Evolutionary conservation across 2,113 vertebrate species (phyloP), one percentile per base, ranked within the genome.

Genomic region (Bubo blakistoni): DNA sequence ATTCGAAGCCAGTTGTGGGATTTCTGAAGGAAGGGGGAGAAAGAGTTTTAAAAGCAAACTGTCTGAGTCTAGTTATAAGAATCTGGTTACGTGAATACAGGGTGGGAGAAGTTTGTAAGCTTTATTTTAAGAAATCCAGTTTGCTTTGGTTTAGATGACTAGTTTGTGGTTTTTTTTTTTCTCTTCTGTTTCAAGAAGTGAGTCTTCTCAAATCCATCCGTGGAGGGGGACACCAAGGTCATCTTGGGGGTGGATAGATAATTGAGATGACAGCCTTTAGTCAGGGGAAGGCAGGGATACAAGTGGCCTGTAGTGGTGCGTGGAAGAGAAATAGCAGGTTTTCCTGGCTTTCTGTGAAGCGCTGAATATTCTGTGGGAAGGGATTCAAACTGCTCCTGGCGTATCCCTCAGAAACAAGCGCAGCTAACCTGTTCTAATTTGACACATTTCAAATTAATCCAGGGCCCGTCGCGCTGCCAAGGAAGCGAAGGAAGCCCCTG

Each of bases 401-500:
- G 11, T 10, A 2, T 32, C 19, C 46, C 61, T 70, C 7, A 34
- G 46, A 22, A 63, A 11, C 14, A 32, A 69, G 25, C 11, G 11
- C 17, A 17, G 10, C 16, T 47, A 17, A 52, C 29, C 20, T n/a
- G 27, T 20, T 11, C 4, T 12, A 38, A 42, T 15, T 2, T 24
- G 36, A 5, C 73, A 12, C 4, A 0, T 76, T 55, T 36, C 74
- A 1, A 27, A 71, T 66, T 0, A 5, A 42, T 19, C 12, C 77
- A 97, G 96, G 91, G 96, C 96, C 26, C 94, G 96, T 3, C 88
- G 96, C 90, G 96, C 96, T 83, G 99, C 99, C 65, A 99, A 99
- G 96, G 99, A 99, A 58, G 99, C 99, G 6, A 99, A 99, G 95
- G 99, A 99, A 88, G 99, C 99, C 61, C 99, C 99, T 2, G 99